phyloP scores from a whole-genome alignment of 2,113 vertebrate genomes.

The Pedionomus torquatus region DNA sequence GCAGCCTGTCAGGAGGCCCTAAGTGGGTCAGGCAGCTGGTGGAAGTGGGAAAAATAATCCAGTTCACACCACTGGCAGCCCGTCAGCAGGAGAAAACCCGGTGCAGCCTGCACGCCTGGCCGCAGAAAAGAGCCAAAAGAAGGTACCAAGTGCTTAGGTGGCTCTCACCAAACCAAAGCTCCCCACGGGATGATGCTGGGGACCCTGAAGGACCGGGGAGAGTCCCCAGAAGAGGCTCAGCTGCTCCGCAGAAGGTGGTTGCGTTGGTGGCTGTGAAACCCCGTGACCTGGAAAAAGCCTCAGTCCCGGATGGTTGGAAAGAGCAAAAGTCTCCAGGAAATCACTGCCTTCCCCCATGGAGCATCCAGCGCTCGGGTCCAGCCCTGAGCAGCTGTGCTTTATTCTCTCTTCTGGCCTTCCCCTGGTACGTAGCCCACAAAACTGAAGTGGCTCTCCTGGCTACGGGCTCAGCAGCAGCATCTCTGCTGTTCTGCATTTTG shows the following conservation, averaged over 20 bases:
- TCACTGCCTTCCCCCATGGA: neutral
- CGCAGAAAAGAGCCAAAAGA: neutral
- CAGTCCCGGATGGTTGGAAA: neutral
- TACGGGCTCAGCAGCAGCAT: neutral
- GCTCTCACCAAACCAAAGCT: neutral
- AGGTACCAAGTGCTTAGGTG: neutral
- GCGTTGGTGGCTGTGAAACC: neutral
- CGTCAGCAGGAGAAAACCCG: neutral
- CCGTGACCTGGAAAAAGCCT: neutral
- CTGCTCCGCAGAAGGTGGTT: neutral
- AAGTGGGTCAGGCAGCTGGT: neutral
- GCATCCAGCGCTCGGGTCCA: neutral
- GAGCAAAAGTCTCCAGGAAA: neutral
- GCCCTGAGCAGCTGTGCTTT: neutral
- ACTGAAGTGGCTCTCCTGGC: neutral
- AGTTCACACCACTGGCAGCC: neutral
- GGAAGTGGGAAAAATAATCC: neutral
- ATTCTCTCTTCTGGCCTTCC: neutral
- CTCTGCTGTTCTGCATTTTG: neutral
- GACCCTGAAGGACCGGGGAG: neutral
- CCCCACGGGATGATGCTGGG: neutral
- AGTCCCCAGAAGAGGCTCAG: neutral
- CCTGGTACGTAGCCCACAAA: neutral
- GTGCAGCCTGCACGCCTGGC: fast-evolving
- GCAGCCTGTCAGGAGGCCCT: neutral